Evolutionary conservation across 2,797 vertebrate genomes (phyloP).

Genomic region (Margarornis squamiger): DNA sequence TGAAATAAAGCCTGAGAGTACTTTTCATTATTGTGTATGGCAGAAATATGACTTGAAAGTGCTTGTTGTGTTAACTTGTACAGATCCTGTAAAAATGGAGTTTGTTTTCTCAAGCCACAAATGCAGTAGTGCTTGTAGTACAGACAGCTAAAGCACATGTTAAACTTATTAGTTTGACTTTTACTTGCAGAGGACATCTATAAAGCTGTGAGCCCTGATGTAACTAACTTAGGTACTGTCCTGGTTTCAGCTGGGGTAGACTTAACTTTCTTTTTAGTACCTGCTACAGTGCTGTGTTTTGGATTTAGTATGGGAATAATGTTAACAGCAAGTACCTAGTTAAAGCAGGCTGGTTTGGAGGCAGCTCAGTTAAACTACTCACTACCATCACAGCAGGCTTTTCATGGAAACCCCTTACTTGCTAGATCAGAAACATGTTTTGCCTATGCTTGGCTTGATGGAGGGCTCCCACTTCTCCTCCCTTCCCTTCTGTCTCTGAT

Average conservation of each 20-base stretch:
- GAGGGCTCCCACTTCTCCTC: neutral
- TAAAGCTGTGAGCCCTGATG: neutral
- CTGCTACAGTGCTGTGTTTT: neutral
- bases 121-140: neutral
- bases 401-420: neutral
- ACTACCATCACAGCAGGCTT: neutral
- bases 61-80: neutral
- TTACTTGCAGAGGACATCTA: neutral
- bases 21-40: neutral
- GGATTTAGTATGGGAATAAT: neutral
- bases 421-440: neutral
- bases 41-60: neutral
- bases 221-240: neutral
- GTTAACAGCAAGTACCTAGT: neutral
- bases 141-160: fast-evolving
- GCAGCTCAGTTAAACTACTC: neutral
- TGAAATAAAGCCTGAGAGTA: neutral
- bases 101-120: neutral
- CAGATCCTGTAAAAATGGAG: neutral
- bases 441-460: neutral
- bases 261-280: neutral
- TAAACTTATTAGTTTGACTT: neutral
- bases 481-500: neutral
- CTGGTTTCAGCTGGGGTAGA: neutral
- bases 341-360: neutral